phyloP scores from a whole-genome alignment of 2,113 vertebrate genomes.

The Mus spicilegus region DNA sequence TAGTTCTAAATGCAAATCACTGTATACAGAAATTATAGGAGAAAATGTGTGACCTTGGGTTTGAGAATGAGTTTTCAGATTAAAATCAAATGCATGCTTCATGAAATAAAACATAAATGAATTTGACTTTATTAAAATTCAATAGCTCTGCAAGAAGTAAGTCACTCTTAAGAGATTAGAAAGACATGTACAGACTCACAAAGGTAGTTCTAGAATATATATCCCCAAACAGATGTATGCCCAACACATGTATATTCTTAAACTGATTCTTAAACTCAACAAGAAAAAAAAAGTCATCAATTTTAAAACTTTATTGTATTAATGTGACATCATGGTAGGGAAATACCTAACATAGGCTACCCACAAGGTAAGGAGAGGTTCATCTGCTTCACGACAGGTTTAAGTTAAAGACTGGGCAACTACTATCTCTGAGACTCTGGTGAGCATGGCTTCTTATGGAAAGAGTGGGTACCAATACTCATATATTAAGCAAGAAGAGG shows the following conservation, averaged over 20 bases:
- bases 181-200: neutral
- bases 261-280: neutral
- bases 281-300: neutral
- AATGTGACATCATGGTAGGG: neutral
- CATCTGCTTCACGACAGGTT: neutral
- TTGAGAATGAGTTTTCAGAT: conserved; percentile 30
- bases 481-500: neutral
- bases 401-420: neutral
- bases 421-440: neutral
- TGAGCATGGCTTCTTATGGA: neutral
- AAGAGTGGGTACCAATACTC: neutral
- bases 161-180: neutral
- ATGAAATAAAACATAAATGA: neutral
- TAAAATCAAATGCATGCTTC: neutral
- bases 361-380: neutral
- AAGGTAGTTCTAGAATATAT: neutral
- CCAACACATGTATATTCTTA: neutral
- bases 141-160: neutral
- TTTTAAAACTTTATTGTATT: neutral
- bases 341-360: neutral
- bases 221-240: neutral
- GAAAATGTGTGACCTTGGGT: neutral
- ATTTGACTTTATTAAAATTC: conserved; percentile 39
- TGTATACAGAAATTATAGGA: neutral
- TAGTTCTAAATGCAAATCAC: neutral